Evolutionary conservation across 2,888 invertebrate genomes (phyloP), one percentile per base, ranked within the genome.

Genomic region (Ischnus inquisitorius): DNA sequence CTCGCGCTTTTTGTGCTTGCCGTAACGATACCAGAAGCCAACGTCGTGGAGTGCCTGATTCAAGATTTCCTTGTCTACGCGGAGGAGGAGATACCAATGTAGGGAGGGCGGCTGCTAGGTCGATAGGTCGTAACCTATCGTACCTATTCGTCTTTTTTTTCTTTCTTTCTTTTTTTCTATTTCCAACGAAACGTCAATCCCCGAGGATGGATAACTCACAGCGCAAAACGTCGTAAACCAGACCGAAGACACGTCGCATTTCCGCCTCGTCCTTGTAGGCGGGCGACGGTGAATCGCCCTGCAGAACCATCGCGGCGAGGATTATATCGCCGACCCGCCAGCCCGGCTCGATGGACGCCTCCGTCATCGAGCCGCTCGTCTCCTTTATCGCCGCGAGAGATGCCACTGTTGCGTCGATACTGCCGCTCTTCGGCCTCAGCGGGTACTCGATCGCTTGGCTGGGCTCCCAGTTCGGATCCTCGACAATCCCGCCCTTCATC

Each of bases 171-270:
- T 39, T 60, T 71, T 22, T 8, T 28, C 28, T 16, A 19, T 12
- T 1, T 39, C 2, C 0, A 3, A 60, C 39, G 39, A 34, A 34
- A 60, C 16, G 22, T 54, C 60, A 25, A 14, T 34, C 34, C 8
- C 34, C 34, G 34, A 34, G 34, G 8, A 34, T 8, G 34, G 8
- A 8, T 6, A 34, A 82, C 96, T 95, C 93, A 97, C 97, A 97
- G 92, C 97, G 94, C 87, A 96, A 95, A 0, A 96, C 96, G 89
- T 97, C 97, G 91, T 96, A 97, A 87, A 97, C 96, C 46, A 97
- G 94, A 0, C 96, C 95, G 88, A 96, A 96, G 28, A 97, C 96
- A 86, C 96, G 94, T 80, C 96, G 94, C 96, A 97, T 96, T 90
- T 97, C 96, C 78, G 96, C 96, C 88, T 96, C 96, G 89, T 96